Percentiles rank a stretch among this genome's conserved stretches.
phyloP scores from a whole-genome alignment of 2,888 invertebrate genomes.

The Patella ulyssiponensis region DNA sequence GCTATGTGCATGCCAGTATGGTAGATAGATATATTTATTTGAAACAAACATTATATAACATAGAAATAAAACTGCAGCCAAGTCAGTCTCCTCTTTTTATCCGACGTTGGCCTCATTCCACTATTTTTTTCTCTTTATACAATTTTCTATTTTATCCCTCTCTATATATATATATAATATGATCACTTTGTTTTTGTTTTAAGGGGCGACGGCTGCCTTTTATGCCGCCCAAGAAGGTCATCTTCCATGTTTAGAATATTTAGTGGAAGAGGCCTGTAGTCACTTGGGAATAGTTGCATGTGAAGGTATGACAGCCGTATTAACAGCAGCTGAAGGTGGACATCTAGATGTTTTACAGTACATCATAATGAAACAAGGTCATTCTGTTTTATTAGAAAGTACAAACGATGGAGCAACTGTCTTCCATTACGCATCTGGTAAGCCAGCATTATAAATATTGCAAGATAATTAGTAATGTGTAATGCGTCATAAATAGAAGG shows the following conservation, averaged over 20 bases:
- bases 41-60: too few relatives aligned
- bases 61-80: too few relatives aligned
- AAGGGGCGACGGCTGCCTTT: conserved; percentile 88
- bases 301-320: conserved; percentile 90
- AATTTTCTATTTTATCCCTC: background rate
- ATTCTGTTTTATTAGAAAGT: conserved; percentile 26
- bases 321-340: conserved; percentile 90
- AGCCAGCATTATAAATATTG: background rate
- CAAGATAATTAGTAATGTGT: too few relatives aligned
- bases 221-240: conserved; percentile 90
- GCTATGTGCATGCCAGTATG: too few relatives aligned
- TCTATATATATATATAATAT: background rate
- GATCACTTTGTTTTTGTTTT: background rate
- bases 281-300: conserved; percentile 85
- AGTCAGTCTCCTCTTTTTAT: too few relatives aligned
- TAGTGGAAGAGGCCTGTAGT: conserved; percentile 87
- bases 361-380: conserved; percentile 36
- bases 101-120: too few relatives aligned
- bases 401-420: conserved; percentile 88
- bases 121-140: too few relatives aligned
- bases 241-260: conserved; percentile 85
- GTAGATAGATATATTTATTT: too few relatives aligned
- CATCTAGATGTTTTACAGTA: conserved; percentile 76
- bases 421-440: conserved; percentile 87
- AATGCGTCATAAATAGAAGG: too few relatives aligned